Evolutionary conservation across 2,113 vertebrate genomes (phyloP).

Genomic region (Cardinalis cardinalis): DNA sequence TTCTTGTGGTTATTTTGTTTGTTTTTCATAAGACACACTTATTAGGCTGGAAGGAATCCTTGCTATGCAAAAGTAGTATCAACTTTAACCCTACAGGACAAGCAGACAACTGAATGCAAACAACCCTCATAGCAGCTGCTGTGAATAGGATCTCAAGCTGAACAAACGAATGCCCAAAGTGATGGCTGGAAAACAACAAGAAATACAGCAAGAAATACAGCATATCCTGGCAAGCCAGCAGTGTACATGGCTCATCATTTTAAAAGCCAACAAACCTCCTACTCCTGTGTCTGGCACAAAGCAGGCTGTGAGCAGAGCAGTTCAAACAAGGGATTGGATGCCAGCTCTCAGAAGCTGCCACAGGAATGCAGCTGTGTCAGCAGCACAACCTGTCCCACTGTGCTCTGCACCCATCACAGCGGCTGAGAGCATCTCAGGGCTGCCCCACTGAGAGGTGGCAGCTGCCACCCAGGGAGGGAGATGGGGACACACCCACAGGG

Average conservation of each 20-base stretch:
- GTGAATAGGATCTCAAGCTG: conserved; percentile 28
- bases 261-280: neutral
- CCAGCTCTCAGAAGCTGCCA: neutral
- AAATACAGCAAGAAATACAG: neutral
- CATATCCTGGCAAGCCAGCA: conserved; percentile 16
- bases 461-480: neutral
- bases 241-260: neutral
- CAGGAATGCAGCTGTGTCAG: neutral
- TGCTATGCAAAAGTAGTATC: neutral
- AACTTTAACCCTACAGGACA: conserved; percentile 3
- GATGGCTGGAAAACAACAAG: conserved; percentile 11
- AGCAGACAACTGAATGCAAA: conserved; percentile 52
- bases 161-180: conserved; percentile 20
- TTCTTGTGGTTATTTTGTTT: neutral
- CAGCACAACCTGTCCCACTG: neutral
- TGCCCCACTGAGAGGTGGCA: neutral
- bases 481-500: rapidly evolving
- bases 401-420: neutral
- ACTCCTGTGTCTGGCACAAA: neutral
- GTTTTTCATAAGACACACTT: neutral
- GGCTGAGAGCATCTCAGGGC: neutral
- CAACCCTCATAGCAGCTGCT: conserved; percentile 49
- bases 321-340: neutral
- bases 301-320: conserved; percentile 1
- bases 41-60: neutral